Base-by-base conservation (phyloP, 2,797 vertebrate species). In the Galago senegalensis region DNA sequence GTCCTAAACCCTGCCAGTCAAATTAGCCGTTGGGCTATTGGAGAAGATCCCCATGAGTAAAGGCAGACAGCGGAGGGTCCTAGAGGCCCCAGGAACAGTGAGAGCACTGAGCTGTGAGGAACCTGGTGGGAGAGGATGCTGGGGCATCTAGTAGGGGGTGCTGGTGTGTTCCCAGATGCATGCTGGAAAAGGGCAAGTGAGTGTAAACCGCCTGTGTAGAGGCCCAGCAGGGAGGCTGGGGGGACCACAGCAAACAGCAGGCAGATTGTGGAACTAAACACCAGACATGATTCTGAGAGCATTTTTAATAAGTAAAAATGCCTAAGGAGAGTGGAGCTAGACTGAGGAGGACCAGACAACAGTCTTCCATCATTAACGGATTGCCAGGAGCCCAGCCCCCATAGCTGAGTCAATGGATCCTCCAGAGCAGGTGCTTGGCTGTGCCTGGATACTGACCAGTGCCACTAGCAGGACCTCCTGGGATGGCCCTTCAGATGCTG, bases 331-430 rank as follows among this genome's bases (percentile, higher is more conserved):
- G 96, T 97, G 95, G 98, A 98, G 97, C 98, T 98, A 98, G 98
- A 96, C 98, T 80, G 49, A 98, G 97, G 97, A 98, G 98, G 98
- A 98, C 98, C 98, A 96, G 89, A 98, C 98, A 98, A 98, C 58
- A 89, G 97, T 98, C 98, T 98, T 98, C 98, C 98, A 98, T 99
- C 98, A 98, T 99, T 99, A 99, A 98, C 98, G 98, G 98, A 98
- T 96, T 88, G n/a, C 98, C 92, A 95, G 96, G 98, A 98, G 96
- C 97, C 95, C 89, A 77, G 97, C 97, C 96, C 97, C 98, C 87
- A 96, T 96, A 97, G 98, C 98, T 98, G 98, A 98, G 98, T 98
- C 93, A 96, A 98, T 98, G 98, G 97, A 98, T 98, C 98, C 96
- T 91, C 37, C 80, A 96, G 97, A 97, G 98, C 95, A 96, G 98